Percentiles rank a stretch among this genome's conserved stretches.
Evolutionary conservation across 2,113 vertebrate species (phyloP).

Genomic region (Shinisaurus crocodilurus): DNA sequence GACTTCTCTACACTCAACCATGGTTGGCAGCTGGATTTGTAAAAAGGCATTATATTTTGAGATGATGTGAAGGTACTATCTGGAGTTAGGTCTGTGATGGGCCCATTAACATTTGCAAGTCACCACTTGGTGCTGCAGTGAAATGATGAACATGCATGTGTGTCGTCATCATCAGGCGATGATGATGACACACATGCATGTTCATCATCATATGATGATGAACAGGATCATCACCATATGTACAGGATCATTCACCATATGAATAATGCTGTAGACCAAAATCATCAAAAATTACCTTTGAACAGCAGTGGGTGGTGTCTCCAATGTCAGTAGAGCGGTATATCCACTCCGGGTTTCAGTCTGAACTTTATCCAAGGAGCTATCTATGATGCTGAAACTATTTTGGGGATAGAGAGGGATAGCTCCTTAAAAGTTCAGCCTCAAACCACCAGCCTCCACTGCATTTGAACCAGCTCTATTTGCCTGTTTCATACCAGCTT

Average conservation of each 20-base stretch:
- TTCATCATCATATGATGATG: too few species aligned
- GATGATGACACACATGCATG: not conserved
- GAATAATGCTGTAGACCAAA: not conserved
- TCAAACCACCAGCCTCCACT: too few species aligned
- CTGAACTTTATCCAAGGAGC: too few species aligned
- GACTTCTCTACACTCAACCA: not conserved
- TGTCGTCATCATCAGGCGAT: not conserved
- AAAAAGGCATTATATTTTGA: not conserved
- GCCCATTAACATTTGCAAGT: not conserved
- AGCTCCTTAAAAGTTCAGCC: too few species aligned
- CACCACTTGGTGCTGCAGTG: not conserved
- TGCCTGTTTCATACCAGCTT: not conserved
- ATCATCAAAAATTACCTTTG: not conserved
- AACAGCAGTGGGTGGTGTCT: too few species aligned
- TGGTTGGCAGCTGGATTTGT: not conserved
- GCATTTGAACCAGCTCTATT: not conserved
- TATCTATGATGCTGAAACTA: too few species aligned
- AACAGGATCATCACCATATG: too few species aligned
- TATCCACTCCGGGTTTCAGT: too few species aligned
- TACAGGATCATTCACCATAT: too few species aligned
- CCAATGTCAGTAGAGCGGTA: too few species aligned
- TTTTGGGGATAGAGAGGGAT: too few species aligned
- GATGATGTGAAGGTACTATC: not conserved
- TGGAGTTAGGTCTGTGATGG: not conserved
- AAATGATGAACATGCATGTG: not conserved